phyloP scores from a whole-genome alignment of 2,888 invertebrate genomes.

The Hydrotaea cyrtoneurina region DNA sequence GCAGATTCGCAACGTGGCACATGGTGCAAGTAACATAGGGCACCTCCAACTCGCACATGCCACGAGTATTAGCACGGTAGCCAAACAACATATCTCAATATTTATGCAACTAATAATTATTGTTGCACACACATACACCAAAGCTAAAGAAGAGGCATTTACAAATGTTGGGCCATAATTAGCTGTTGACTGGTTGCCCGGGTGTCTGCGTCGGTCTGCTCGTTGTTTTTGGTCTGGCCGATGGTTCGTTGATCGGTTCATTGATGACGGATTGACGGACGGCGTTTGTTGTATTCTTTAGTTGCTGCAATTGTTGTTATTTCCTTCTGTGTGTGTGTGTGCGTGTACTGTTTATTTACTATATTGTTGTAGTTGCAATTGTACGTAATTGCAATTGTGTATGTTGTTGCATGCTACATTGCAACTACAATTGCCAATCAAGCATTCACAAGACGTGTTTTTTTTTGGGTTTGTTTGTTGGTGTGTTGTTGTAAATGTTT shows the following conservation, averaged over 20 bases:
- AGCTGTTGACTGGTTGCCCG: slow-evolving; percentile 50
- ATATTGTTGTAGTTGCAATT: slow-evolving; percentile 26
- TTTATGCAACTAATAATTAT: not conserved
- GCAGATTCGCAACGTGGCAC: no score
- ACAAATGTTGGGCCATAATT: slow-evolving; percentile 58
- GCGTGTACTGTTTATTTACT: not conserved
- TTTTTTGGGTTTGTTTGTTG: not conserved
- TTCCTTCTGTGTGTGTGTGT: not conserved
- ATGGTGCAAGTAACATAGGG: not conserved
- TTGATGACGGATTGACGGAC: slow-evolving; percentile 8
- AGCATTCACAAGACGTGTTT: slow-evolving; percentile 66
- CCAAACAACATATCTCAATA: not conserved
- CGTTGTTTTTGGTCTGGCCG: not conserved
- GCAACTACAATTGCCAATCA: slow-evolving; percentile 68
- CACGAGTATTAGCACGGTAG: slow-evolving; percentile 10
- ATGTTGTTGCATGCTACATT: slow-evolving; percentile 64
- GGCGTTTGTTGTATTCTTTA: slow-evolving; percentile 27
- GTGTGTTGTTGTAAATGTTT: slow-evolving; percentile 35
- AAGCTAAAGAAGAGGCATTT: slow-evolving; percentile 24
- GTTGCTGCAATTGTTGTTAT: slow-evolving; percentile 48
- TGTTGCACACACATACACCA: no score
- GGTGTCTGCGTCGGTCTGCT: not conserved
- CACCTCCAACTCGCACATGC: not conserved
- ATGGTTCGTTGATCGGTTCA: slow-evolving; percentile 36
- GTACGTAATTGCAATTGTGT: slow-evolving; percentile 25